Conservation (phyloP, 2,888 invertebrate species). For the Brenthis hecate region DNA sequence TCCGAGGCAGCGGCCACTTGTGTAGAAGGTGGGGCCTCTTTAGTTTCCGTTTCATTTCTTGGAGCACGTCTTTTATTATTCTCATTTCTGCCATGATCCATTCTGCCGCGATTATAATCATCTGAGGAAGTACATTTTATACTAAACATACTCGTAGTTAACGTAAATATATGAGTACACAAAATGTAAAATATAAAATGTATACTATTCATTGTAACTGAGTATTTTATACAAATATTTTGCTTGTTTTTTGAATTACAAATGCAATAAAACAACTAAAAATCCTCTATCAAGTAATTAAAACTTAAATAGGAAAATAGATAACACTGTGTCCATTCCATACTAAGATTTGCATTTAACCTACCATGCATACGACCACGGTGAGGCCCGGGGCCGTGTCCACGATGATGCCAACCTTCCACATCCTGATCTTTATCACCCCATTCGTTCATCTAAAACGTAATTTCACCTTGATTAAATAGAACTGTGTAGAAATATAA, state of each 20-base stretch:
- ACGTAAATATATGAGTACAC: no score
- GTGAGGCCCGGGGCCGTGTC: slow-evolving; percentile 69
- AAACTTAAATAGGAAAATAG: no score
- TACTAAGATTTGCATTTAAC: slow-evolving; percentile 1
- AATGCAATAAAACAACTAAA: background rate
- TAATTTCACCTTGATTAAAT: background rate
- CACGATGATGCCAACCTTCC: slow-evolving; percentile 77
- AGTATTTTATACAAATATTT: no score
- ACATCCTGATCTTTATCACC: slow-evolving; percentile 76
- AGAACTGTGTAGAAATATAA: slow-evolving; percentile 13
- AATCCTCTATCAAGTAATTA: no score
- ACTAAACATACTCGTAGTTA: background rate
- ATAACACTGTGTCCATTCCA: no score
- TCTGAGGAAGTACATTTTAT: slow-evolving; percentile 48
- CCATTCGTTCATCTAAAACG: slow-evolving; percentile 75
- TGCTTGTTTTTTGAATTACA: no score
- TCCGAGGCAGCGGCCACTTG: slow-evolving; percentile 49
- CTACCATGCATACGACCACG: slow-evolving; percentile 78
- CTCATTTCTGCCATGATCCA: slow-evolving; percentile 62
- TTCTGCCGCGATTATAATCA: slow-evolving; percentile 71
- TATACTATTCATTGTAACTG: no score
- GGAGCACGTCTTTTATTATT: slow-evolving; percentile 66
- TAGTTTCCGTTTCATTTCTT: slow-evolving; percentile 63
- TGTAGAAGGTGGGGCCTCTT: slow-evolving; percentile 63
- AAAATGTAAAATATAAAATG: no score